Percentiles rank a stretch among this genome's conserved stretches.
Evolutionary conservation across 2,888 invertebrate species (phyloP).

Genomic region (Dryomyza anilis): DNA sequence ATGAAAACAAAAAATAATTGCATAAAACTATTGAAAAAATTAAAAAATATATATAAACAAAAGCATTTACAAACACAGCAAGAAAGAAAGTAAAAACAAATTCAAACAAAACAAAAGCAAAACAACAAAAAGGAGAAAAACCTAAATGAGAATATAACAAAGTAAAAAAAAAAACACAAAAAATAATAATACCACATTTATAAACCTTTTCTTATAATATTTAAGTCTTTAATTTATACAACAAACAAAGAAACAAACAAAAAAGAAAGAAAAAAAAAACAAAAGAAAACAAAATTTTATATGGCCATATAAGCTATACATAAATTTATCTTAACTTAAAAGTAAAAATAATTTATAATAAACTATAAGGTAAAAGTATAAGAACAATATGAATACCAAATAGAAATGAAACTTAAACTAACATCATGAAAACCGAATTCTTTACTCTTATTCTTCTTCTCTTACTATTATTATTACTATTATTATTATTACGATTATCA

Average conservation of each 20-base stretch:
- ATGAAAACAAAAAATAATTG: constrained; percentile 14
- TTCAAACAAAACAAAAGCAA: constrained; percentile 36
- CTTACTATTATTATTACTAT: too few species aligned
- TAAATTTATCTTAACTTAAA: constrained; percentile 47
- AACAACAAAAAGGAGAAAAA: constrained; percentile 38
- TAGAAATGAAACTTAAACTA: constrained; percentile 15
- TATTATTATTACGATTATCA: too few species aligned
- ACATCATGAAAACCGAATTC: constrained; percentile 7
- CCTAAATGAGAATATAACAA: constrained; percentile 44
- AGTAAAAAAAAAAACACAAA: too few species aligned
- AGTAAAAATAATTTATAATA: constrained; percentile 47
- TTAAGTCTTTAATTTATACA: constrained; percentile 61
- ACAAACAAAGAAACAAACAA: too few species aligned
- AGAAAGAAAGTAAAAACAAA: too few species aligned
- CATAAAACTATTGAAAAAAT: constrained; percentile 24
- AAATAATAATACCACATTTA: constrained; percentile 50
- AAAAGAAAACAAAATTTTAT: constrained; percentile 50
- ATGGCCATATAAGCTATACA: constrained; percentile 58
- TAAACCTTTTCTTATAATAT: constrained; percentile 58
- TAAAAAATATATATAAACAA: constrained; percentile 36
- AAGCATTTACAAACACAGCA: constrained; percentile 53
- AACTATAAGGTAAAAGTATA: constrained; percentile 44
- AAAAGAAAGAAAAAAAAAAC: too few species aligned
- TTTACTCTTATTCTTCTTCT: constrained; percentile 14
- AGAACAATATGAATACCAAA: constrained; percentile 33